Conservation (phyloP, 2,113 vertebrate genomes). For the Pitta sordida region DNA sequence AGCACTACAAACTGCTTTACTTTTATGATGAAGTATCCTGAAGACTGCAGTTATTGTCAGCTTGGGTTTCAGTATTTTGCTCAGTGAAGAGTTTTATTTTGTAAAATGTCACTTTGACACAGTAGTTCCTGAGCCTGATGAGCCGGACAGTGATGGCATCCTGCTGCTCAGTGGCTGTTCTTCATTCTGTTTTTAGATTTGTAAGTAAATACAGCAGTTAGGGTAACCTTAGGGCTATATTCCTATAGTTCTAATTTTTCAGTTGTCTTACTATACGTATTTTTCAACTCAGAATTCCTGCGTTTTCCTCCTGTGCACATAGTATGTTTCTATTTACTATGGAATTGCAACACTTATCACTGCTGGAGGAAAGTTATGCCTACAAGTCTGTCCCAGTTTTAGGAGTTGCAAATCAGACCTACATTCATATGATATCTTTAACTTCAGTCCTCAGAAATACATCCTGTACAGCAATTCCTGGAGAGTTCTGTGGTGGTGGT, state of each 20-base stretch:
- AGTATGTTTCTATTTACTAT: not conserved
- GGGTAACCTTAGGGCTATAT: not conserved
- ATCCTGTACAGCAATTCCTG: not conserved
- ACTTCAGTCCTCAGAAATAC: not conserved
- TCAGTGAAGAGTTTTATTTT: not conserved
- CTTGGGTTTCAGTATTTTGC: not conserved
- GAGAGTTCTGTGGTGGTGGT: not conserved
- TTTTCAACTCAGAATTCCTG: not conserved
- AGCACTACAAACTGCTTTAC: not conserved
- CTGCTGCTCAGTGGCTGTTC: not conserved
- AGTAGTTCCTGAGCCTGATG: not conserved
- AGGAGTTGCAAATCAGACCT: not conserved
- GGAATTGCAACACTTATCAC: not conserved
- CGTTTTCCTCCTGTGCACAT: rapidly evolving
- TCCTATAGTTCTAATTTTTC: not conserved
- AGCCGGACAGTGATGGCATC: rapidly evolving
- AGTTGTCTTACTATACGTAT: not conserved
- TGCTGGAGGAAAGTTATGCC: not conserved
- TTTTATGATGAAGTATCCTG: not conserved
- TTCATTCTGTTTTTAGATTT: not conserved
- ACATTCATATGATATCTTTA: not conserved
- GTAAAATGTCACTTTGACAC: not conserved
- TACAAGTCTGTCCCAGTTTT: not conserved
- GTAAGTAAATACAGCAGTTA: not conserved
- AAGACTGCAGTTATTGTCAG: not conserved